A percentile compares a stretch with the other conserved stretches of the same genome.
Conservation (phyloP, 1,140 invertebrate genomes). For the Sminthurinus signatus region DNA sequence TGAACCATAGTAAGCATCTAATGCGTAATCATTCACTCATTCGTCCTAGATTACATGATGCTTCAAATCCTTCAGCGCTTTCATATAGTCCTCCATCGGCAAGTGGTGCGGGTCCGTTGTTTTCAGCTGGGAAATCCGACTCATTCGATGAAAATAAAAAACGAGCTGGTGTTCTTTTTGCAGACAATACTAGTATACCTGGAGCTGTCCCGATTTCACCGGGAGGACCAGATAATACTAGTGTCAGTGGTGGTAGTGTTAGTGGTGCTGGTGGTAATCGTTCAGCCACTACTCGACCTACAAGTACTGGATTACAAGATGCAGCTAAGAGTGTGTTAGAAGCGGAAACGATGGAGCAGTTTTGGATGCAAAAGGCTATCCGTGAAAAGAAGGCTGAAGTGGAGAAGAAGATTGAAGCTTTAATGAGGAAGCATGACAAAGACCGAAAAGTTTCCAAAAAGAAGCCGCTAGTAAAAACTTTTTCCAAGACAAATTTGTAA, state of each 20-base stretch:
- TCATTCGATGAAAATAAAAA: constrained; percentile 42
- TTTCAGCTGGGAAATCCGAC: constrained; percentile 17
- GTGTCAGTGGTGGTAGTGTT: neutral
- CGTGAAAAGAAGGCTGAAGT: constrained; percentile 73
- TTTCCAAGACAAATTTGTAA: constrained; percentile 77
- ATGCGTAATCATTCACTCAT: neutral
- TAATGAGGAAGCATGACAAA: constrained; percentile 82
- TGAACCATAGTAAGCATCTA: neutral
- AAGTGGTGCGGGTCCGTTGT: neutral
- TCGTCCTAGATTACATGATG: neutral
- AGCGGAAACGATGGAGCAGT: constrained; percentile 69
- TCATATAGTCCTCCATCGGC: neutral
- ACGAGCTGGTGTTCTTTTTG: too few species aligned
- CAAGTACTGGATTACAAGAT: constrained; percentile 7
- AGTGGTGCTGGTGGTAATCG: constrained; percentile 7
- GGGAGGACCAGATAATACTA: constrained; percentile 2
- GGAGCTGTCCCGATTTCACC: neutral
- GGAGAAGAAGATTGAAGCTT: constrained; percentile 75
- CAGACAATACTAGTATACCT: too few species aligned
- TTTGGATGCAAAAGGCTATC: constrained; percentile 72
- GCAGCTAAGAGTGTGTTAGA: constrained; percentile 52
- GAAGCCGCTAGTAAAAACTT: constrained; percentile 63
- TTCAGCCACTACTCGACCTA: neutral
- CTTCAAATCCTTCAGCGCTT: too few species aligned
- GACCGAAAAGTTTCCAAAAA: constrained; percentile 49